These are phyloP conservation scores for Camelus bactrianus DNA, from an alignment of 2,113 vertebrate species.

Conservation along the genomic window DNA sequence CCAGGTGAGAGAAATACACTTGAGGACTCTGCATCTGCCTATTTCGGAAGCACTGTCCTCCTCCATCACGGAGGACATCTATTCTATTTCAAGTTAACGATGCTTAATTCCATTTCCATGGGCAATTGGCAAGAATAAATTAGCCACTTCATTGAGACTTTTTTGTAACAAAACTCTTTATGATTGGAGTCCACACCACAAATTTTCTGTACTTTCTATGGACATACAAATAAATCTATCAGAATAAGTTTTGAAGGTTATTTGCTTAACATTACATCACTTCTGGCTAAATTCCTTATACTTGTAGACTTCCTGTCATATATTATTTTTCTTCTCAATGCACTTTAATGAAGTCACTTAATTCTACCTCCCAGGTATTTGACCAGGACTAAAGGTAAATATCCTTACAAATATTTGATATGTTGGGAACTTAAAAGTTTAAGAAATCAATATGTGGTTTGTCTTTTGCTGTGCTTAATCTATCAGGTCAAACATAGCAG, in stretches of 20 bases:
- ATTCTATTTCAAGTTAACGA: conserved; percentile 62
- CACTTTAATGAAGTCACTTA: conserved; percentile 52
- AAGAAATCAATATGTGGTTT: background rate
- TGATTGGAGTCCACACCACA: background rate
- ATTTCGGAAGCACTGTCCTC: background rate
- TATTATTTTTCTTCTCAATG: conserved; percentile 46
- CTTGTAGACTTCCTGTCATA: background rate
- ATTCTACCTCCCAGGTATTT: background rate
- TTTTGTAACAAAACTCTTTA: conserved; percentile 61
- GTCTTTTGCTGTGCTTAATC: background rate
- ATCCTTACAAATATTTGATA: conserved; percentile 19
- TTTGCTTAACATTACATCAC: conserved; percentile 34
- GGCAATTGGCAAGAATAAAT: conserved; percentile 67
- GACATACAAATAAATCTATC: conserved; percentile 6
- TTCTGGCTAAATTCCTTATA: conserved; percentile 26
- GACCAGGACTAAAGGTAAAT: conserved; percentile 42
- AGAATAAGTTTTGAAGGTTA: conserved; percentile 64
- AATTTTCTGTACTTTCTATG: conserved; percentile 22
- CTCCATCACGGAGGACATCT: conserved; percentile 46
- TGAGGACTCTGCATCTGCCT: conserved; percentile 7
- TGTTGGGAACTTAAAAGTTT: background rate
- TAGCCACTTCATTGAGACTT: conserved; percentile 42
- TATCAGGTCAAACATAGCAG: background rate
- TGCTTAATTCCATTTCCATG: conserved; percentile 64
- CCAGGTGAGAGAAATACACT: conserved; percentile 42